A percentile compares a stretch with the other conserved stretches of the same genome.
Conservation (phyloP, 2,888 invertebrate species). For the Mythimna ferrago region DNA sequence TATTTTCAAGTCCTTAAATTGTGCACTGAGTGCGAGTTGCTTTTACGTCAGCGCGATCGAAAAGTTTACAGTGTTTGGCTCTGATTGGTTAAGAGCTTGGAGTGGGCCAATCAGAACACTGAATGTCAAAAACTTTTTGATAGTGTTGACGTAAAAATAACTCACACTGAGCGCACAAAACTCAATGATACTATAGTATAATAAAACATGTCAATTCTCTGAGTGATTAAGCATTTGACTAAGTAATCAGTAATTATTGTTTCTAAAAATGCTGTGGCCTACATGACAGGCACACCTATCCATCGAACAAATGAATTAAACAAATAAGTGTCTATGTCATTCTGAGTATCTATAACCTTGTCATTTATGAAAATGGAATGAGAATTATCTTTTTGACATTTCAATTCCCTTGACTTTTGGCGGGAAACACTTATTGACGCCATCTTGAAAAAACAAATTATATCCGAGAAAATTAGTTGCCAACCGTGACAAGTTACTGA, state of each 20-base stretch:
- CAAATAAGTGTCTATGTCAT: constrained; percentile 21
- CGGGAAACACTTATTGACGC: constrained; percentile 35
- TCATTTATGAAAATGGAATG: constrained; percentile 48
- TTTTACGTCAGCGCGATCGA: too few relatives aligned
- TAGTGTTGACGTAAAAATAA: too few relatives aligned
- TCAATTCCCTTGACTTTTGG: constrained; percentile 55
- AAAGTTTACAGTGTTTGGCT: too few relatives aligned
- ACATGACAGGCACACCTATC: constrained; percentile 11
- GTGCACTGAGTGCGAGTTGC: background rate
- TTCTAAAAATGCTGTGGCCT: background rate
- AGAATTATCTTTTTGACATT: constrained; percentile 61
- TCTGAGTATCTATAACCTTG: constrained; percentile 11
- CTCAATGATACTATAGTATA: background rate
- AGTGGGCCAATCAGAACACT: too few relatives aligned
- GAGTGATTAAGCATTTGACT: background rate
- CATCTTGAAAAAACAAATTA: constrained; percentile 49
- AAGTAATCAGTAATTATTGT: constrained; percentile 5
- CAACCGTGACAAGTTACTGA: background rate
- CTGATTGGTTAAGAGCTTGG: too few relatives aligned
- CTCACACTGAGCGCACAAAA: too few relatives aligned
- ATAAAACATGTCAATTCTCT: background rate
- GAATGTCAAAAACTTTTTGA: too few relatives aligned
- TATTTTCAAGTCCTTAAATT: background rate
- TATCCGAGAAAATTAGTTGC: constrained; percentile 28
- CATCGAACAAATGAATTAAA: constrained; percentile 19